Percentiles rank a stretch among this genome's conserved stretches.
phyloP scores from a whole-genome alignment of 2,113 vertebrate genomes.

The Ellobius talpinus region DNA sequence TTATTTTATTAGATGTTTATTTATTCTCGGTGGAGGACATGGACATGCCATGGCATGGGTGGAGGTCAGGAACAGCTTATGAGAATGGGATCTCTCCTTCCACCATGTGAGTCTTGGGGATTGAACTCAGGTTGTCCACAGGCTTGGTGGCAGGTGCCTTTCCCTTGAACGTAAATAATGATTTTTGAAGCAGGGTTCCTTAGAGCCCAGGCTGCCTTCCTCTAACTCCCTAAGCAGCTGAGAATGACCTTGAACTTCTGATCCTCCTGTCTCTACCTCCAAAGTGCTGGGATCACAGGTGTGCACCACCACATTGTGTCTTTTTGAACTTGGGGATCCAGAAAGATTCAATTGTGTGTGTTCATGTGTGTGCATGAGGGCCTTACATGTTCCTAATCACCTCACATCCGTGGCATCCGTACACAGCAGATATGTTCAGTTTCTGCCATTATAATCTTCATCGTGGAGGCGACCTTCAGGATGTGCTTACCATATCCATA shows the following conservation, averaged over 20 bases:
- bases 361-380: background rate
- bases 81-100: too few relatives aligned
- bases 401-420: too few relatives aligned
- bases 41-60: background rate
- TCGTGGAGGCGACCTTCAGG: background rate
- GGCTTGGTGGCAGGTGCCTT: background rate
- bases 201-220: background rate
- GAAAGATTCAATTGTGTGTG: background rate
- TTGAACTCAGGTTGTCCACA: background rate
- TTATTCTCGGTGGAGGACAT: background rate
- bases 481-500: background rate
- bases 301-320: too few relatives aligned
- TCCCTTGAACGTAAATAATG: background rate
- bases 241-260: background rate
- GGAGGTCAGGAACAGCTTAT: background rate
- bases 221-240: background rate
- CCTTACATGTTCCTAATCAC: background rate
- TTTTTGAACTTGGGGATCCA: background rate
- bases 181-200: background rate
- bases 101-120: background rate
- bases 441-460: background rate
- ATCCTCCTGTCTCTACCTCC: background rate
- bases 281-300: background rate
- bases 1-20: background rate
- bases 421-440: background rate